Base-by-base conservation (phyloP, 30 jellyfish, hydroid and myxozoan species). In the Nemopilema nomurai region DNA sequence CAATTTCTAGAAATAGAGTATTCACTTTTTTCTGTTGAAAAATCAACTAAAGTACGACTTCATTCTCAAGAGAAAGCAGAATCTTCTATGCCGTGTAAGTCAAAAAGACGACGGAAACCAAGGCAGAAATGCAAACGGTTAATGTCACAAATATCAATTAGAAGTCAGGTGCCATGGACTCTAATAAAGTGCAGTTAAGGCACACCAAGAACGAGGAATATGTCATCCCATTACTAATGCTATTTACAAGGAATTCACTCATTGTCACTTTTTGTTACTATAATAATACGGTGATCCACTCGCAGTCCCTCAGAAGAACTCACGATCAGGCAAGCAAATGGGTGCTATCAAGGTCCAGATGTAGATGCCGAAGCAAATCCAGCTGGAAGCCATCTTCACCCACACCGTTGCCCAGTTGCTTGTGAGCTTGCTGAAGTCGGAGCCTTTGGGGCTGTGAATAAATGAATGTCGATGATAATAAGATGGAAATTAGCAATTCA, bases 331-430 rank as follows among this genome's bases (percentile, higher is more conserved):
- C 31, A 84, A 75, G 17, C 80, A 28, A 16, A 85, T 74, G 16
- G 98, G 98, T 0, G 98, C 98, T 19, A 82, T 64, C 74, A 93
- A 79, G 21, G 98, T 93, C 98, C 98, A 93, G 8, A 62, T 67
- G 75, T 71, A 93, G 51, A 93, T 41, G 41, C 71, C 97, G 67
- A 84, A 93, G 69, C 98, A 93, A n/a, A 82, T 69, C 98, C 98
- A 93, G 80, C 96, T 71, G 21, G 98, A 93, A 23, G 91, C 96
- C 84, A 93, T 83, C 76, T 93, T 93, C 49, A 93, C 84, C 98
- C 98, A 93, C 29, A 89, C 97, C 0, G 98, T 93, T 1, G 98
- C 95, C 97, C 88, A 69, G 90, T 83, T 93, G 89, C 98, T 93
- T 63, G 94, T 73, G 71, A 93, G 83, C 29, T 92, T 93, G 32